Evolutionary conservation across 2,888 invertebrate species (phyloP).

Genomic region (Chironomus tentans): DNA sequence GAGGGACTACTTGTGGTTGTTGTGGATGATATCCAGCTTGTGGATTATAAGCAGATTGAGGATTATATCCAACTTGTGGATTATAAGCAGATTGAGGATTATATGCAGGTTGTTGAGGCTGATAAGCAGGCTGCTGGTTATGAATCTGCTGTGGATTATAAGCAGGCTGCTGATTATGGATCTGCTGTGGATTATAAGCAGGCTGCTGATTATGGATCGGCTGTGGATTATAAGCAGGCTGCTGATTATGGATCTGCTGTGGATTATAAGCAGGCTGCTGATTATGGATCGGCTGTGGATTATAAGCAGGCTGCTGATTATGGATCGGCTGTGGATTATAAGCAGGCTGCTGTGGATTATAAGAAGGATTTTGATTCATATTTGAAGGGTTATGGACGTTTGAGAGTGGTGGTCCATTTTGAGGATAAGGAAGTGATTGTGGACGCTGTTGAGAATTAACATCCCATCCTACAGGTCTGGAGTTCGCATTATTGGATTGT

Average conservation of each 20-base stretch:
- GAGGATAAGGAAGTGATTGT: slow-evolving; percentile 1
- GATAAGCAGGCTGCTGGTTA: background rate
- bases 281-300: background rate
- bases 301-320: background rate
- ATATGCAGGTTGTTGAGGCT: background rate
- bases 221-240: background rate
- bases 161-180: background rate
- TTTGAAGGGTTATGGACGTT: background rate
- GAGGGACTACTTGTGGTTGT: slow-evolving; percentile 10
- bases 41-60: background rate
- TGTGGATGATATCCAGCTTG: background rate
- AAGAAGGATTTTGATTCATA: background rate
- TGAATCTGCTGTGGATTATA: background rate
- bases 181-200: background rate
- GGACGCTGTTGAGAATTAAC: background rate
- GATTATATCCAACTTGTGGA: background rate
- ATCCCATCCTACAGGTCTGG: slow-evolving; percentile 5
- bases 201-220: too few species aligned
- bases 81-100: background rate
- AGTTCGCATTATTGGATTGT: background rate
- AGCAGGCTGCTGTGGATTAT: background rate
- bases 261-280: background rate
- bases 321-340: background rate
- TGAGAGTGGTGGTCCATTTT: background rate
- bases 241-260: background rate